A percentile compares a stretch with the other conserved stretches of the same genome.
These are phyloP conservation scores for Rotaria sp. DNA, from an alignment of 2,888 invertebrate genomes.

Conservation along the genomic window DNA sequence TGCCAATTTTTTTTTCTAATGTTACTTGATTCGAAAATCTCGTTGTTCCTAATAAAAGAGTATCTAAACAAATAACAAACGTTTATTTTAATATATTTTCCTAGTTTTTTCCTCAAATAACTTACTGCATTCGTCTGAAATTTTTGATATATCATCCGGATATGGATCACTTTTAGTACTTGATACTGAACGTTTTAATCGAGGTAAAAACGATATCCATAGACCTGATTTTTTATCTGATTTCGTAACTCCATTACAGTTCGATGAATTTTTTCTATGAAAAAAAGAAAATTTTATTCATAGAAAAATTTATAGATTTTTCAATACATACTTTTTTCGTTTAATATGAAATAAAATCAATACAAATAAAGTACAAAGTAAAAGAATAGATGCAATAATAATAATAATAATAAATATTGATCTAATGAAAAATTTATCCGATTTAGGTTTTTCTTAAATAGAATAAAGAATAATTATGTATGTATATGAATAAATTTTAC, in stretches of 20 bases:
- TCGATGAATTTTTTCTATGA: background rate
- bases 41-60: background rate
- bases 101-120: background rate
- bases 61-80: background rate
- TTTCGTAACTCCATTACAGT: background rate
- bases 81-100: background rate
- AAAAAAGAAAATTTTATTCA: no score
- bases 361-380: background rate
- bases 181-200: no score
- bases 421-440: background rate
- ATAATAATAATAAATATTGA: no score
- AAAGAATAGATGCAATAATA: background rate
- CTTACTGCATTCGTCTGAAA: background rate
- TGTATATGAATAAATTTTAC: background rate
- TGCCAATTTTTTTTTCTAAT: constrained; percentile 23
- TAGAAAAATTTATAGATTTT: no score
- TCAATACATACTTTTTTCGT: background rate
- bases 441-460: background rate
- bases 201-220: no score
- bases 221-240: no score
- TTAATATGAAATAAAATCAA: background rate
- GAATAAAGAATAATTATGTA: background rate
- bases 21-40: background rate
- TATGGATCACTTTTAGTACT: no score
- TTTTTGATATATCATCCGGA: no score